Evolutionary conservation across 2,888 invertebrate genomes (phyloP).

Genomic region (Lasioglossum morio): DNA sequence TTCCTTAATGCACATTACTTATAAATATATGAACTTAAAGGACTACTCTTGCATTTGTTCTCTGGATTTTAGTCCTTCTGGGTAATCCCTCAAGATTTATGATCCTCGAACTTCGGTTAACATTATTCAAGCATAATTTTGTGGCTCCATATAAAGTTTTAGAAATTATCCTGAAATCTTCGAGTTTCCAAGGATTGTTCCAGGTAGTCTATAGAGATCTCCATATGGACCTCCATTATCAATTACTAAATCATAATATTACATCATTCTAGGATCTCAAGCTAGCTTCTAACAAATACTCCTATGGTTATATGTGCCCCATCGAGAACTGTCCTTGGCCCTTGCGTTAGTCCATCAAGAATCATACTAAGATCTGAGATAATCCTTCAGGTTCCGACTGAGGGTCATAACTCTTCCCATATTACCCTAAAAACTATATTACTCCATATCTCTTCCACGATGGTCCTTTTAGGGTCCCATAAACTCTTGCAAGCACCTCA

Average conservation of each 20-base stretch:
- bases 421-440: conserved; percentile 1
- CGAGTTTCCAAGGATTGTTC: not conserved
- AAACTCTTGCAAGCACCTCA: not conserved
- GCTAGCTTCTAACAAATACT: not conserved
- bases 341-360: not conserved
- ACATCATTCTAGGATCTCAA: not conserved
- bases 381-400: not conserved
- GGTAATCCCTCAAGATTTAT: too few species aligned
- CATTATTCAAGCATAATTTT: not conserved
- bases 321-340: not conserved
- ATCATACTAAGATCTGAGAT: not conserved
- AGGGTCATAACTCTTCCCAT: not conserved
- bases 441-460: not conserved
- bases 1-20: not conserved
- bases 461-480: not conserved
- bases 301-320: not conserved
- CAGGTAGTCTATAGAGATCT: not conserved
- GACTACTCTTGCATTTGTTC: not conserved
- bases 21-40: too few species aligned
- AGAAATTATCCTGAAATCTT: not conserved
- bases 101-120: not conserved
- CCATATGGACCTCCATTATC: not conserved
- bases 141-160: not conserved
- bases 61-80: too few species aligned
- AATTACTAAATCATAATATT: not conserved